phyloP scores from a whole-genome alignment of 2,113 vertebrate genomes.

The Lontra canadensis region DNA sequence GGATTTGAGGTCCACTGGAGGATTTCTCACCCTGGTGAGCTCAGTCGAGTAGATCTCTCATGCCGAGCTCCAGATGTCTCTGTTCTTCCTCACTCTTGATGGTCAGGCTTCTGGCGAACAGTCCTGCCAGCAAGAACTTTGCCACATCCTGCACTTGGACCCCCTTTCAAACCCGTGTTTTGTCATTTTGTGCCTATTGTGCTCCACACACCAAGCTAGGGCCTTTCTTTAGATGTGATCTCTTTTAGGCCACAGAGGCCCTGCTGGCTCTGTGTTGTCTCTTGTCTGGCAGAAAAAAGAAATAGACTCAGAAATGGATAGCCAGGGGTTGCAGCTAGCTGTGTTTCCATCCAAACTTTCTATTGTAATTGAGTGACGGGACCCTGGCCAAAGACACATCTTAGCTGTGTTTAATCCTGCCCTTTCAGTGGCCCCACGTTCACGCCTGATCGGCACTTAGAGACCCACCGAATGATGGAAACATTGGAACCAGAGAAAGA shows the following conservation, averaged over 20 bases:
- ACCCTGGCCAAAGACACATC: neutral
- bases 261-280: neutral
- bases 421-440: neutral
- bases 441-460: neutral
- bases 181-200: neutral
- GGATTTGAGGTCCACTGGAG: neutral
- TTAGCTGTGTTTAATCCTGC: neutral
- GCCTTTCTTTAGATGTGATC: neutral
- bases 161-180: neutral
- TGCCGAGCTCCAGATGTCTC: too few species aligned
- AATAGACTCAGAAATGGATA: neutral
- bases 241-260: neutral
- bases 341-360: neutral
- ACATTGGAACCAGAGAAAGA: neutral
- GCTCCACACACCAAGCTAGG: neutral
- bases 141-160: neutral
- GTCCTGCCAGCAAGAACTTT: neutral
- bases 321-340: neutral
- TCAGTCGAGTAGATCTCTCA: rapidly evolving
- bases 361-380: neutral
- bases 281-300: slow-evolving; percentile 33
- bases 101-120: neutral
- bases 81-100: neutral
- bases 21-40: neutral
- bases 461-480: neutral